Evolutionary conservation across 2,113 vertebrate species (phyloP).

Genomic region (Actinemys pallida): DNA sequence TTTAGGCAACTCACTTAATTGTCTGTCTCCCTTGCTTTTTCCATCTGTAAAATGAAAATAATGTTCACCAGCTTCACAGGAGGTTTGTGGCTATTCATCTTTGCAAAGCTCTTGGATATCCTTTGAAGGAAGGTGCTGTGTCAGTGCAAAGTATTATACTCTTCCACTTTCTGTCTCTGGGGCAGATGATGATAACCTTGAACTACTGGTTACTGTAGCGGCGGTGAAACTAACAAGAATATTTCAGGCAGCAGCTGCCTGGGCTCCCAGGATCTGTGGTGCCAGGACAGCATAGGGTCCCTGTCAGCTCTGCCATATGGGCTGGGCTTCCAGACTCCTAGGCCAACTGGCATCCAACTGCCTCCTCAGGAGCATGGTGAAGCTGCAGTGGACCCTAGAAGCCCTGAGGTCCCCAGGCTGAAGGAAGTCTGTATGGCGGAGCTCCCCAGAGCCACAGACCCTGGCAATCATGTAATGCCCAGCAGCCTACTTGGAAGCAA

Average conservation of each 20-base stretch:
- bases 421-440: background rate
- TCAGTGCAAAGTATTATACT: background rate
- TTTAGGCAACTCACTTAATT: background rate
- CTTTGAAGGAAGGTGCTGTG: background rate
- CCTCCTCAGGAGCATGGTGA: background rate
- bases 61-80: background rate
- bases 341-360: background rate
- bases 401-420: background rate
- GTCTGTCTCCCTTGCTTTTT: background rate
- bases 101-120: background rate
- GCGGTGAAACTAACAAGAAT: background rate
- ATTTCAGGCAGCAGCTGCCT: background rate
- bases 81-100: background rate
- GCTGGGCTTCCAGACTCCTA: background rate
- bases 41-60: background rate
- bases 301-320: background rate
- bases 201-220: background rate
- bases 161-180: background rate
- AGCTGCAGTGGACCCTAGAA: background rate
- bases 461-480: background rate
- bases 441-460: no score
- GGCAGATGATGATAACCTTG: background rate
- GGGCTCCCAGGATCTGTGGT: background rate
- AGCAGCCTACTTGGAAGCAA: background rate
- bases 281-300: background rate